phyloP scores from a whole-genome alignment of 1,140 invertebrate genomes.

The Drosophila oshimai region DNA sequence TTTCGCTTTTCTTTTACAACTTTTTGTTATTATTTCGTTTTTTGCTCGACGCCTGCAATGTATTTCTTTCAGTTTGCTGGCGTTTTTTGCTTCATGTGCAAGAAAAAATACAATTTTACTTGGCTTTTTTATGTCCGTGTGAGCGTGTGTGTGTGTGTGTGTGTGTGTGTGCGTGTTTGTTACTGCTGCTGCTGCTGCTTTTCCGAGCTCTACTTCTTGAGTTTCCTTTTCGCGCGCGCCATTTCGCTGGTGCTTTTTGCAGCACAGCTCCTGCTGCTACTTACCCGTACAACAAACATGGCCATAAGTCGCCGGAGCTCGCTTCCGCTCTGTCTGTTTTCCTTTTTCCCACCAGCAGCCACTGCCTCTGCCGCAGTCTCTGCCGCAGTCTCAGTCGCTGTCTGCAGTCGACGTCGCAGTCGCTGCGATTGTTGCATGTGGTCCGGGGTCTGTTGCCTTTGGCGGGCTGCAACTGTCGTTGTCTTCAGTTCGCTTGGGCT shows the following conservation, averaged over 20 bases:
- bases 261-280: constrained; percentile 47
- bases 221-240: constrained; percentile 75
- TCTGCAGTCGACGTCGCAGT: constrained; percentile 18
- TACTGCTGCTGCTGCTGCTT: constrained; percentile 34
- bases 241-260: constrained; percentile 56
- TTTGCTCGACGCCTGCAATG: constrained; percentile 72
- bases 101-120: constrained; percentile 68
- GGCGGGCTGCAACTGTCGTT: constrained; percentile 71
- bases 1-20: constrained; percentile 81
- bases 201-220: constrained; percentile 68
- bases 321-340: constrained; percentile 52
- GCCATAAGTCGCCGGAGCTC: constrained; percentile 68
- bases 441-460: constrained; percentile 59
- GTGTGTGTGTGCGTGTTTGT: constrained; percentile 39
- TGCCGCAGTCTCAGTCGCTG: constrained; percentile 6
- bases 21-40: constrained; percentile 81
- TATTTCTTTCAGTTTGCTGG: constrained; percentile 77
- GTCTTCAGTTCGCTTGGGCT: constrained; percentile 72
- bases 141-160: constrained; percentile 8
- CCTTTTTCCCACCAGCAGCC: constrained; percentile 14
- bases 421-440: constrained; percentile 71
- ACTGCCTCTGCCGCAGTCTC: constrained; percentile 45
- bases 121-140: constrained; percentile 68
- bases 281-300: constrained; percentile 71
- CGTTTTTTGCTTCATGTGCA: constrained; percentile 74